These are phyloP conservation scores for Helicoverpa assulta DNA, from an alignment of 2,888 invertebrate species.

Conservation along the genomic window DNA sequence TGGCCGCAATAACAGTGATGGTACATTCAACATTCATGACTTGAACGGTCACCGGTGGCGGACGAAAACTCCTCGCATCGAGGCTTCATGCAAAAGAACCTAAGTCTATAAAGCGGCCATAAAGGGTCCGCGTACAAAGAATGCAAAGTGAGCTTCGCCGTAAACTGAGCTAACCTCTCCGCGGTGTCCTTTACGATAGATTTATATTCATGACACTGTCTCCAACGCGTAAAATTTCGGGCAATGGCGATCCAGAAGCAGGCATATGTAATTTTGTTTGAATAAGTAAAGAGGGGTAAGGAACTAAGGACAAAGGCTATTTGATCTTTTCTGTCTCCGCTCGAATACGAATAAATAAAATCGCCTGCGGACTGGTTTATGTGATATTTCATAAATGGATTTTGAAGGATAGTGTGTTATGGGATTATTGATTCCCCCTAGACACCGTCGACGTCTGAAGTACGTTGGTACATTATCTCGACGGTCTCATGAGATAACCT, in stretches of 20 bases:
- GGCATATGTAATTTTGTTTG: conserved; percentile 91
- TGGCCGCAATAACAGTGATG: conserved; percentile 54
- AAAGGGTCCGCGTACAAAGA: conserved; percentile 87
- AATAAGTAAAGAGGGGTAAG: conserved; percentile 88
- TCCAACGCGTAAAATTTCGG: conserved; percentile 89
- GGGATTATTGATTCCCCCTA: conserved; percentile 81
- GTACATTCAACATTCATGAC: conserved; percentile 63
- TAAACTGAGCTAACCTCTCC: conserved; percentile 84
- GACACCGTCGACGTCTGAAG: conserved; percentile 70
- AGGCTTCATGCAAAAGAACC: conserved; percentile 88
- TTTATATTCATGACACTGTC: conserved; percentile 90
- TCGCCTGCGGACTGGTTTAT: conserved; percentile 82
- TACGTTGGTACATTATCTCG: conserved; percentile 71
- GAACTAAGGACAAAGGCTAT: conserved; percentile 86
- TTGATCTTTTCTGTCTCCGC: conserved; percentile 84
- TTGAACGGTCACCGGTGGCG: conserved; percentile 57
- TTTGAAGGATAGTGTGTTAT: conserved; percentile 81
- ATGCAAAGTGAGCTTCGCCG: conserved; percentile 89
- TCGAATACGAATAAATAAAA: conserved; percentile 84
- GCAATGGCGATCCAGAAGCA: conserved; percentile 88
- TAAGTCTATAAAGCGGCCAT: conserved; percentile 88
- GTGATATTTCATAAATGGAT: conserved; percentile 87
- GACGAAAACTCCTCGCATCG: conserved; percentile 68
- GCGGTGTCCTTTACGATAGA: conserved; percentile 89
- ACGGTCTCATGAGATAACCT: conserved; percentile 71